Evolutionary conservation across 2,797 vertebrate species (phyloP).

Genomic region (Sebastes flavidus): DNA sequence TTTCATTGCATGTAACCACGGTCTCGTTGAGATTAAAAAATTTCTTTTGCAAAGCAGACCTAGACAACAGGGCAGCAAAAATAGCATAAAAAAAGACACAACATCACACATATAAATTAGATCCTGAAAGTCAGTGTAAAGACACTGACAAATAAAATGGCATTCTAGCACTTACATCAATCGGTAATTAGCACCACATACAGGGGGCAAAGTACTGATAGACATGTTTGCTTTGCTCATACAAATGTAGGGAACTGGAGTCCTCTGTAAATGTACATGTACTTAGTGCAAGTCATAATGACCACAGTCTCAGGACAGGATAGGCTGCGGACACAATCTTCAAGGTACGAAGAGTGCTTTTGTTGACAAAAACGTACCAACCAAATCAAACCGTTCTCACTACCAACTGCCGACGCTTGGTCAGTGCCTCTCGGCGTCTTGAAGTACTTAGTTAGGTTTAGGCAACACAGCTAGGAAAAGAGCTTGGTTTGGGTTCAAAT

Average conservation of each 20-base stretch:
- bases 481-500: neutral
- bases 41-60: neutral
- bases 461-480: neutral
- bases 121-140: neutral
- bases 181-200: neutral
- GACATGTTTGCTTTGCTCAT: neutral
- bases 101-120: neutral
- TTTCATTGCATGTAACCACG: neutral
- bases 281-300: neutral
- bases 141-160: neutral
- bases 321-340: neutral
- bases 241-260: neutral
- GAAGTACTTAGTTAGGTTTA: too few relatives aligned
- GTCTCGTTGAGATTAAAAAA: neutral
- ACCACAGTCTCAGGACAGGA: neutral
- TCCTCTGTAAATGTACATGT: neutral
- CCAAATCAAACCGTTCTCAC: neutral
- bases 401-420: neutral
- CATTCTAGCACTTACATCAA: neutral
- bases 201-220: neutral
- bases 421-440: neutral
- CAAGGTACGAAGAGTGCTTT: neutral
- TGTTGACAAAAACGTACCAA: neutral
- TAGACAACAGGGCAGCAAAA: neutral
- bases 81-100: neutral